phyloP scores from a whole-genome alignment of 2,797 vertebrate species.

The Steatocranus sp. region DNA sequence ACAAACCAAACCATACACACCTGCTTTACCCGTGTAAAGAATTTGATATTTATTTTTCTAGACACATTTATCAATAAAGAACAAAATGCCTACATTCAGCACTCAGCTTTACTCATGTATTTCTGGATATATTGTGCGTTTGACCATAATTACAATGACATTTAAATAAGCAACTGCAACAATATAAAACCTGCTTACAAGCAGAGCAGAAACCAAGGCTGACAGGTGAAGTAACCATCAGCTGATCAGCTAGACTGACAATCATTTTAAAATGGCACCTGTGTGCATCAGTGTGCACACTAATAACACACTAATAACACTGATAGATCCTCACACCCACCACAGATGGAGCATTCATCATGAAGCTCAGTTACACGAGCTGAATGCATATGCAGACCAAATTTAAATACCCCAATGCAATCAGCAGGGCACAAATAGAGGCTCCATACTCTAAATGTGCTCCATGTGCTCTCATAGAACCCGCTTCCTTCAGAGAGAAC shows the following conservation, averaged over 20 bases:
- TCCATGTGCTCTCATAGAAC: background rate
- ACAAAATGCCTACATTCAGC: background rate
- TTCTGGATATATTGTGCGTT: background rate
- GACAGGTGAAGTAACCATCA: background rate
- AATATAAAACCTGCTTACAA: background rate
- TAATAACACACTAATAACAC: background rate
- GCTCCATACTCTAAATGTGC: background rate
- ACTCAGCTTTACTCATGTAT: background rate
- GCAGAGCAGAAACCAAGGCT: background rate
- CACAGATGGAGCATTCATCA: conserved; percentile 67
- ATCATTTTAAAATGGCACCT: background rate
- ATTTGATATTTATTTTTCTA: background rate
- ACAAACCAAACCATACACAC: background rate
- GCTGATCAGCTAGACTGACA: background rate
- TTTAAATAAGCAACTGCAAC: background rate
- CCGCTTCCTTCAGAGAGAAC: background rate
- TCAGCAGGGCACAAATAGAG: conserved; percentile 38
- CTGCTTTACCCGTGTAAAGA: background rate
- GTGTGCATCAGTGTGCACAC: background rate
- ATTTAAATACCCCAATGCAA: conserved; percentile 44
- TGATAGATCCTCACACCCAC: conserved; percentile 1
- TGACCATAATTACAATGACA: background rate
- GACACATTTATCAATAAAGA: background rate
- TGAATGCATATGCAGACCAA: conserved; percentile 55
- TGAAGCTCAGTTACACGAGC: conserved; percentile 59